A percentile compares a stretch with the other conserved stretches of the same genome.
phyloP scores from a whole-genome alignment of 2,888 invertebrate species.

The Platerodrilus igneus region DNA sequence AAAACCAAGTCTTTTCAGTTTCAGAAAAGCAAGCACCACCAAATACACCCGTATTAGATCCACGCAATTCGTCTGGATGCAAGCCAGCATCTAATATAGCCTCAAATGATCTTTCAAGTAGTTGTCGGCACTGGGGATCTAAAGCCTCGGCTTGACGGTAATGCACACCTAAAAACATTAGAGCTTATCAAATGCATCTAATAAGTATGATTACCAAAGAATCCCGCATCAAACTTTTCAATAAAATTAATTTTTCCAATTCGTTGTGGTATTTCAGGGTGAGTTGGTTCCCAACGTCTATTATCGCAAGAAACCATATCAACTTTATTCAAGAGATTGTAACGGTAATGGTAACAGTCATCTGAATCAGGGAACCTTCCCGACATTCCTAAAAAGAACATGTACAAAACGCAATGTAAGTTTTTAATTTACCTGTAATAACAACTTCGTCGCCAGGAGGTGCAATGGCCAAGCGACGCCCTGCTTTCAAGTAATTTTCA shows the following conservation, averaged over 20 bases:
- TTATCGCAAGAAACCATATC: slow-evolving; percentile 81
- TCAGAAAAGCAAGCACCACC: slow-evolving; percentile 74
- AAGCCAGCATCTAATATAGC: slow-evolving; percentile 57
- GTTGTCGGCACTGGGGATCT: slow-evolving; percentile 55
- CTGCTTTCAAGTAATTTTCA: slow-evolving; percentile 33
- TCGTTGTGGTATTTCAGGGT: slow-evolving; percentile 55
- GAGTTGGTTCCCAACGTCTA: slow-evolving; percentile 69
- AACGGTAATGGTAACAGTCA: slow-evolving; percentile 64
- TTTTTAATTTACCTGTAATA: slow-evolving; percentile 53
- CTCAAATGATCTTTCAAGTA: slow-evolving; percentile 57
- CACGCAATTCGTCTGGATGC: slow-evolving; percentile 65
- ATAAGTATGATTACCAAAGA: slow-evolving; percentile 46
- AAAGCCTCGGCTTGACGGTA: slow-evolving; percentile 60
- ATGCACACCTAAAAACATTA: slow-evolving; percentile 50
- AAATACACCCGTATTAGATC: slow-evolving; percentile 72
- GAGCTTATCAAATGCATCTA: background rate
- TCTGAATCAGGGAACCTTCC: slow-evolving; percentile 76
- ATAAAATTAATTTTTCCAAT: slow-evolving; percentile 61
- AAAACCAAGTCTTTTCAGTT: slow-evolving; percentile 69
- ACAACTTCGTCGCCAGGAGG: slow-evolving; percentile 61
- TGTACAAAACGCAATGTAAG: background rate
- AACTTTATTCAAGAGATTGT: slow-evolving; percentile 69
- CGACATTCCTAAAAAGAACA: slow-evolving; percentile 45
- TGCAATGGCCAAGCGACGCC: slow-evolving; percentile 54
- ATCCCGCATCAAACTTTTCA: slow-evolving; percentile 53